These are phyloP conservation scores for Nixonia krombeini DNA, from an alignment of 1,140 invertebrate species.

Conservation along the genomic window DNA sequence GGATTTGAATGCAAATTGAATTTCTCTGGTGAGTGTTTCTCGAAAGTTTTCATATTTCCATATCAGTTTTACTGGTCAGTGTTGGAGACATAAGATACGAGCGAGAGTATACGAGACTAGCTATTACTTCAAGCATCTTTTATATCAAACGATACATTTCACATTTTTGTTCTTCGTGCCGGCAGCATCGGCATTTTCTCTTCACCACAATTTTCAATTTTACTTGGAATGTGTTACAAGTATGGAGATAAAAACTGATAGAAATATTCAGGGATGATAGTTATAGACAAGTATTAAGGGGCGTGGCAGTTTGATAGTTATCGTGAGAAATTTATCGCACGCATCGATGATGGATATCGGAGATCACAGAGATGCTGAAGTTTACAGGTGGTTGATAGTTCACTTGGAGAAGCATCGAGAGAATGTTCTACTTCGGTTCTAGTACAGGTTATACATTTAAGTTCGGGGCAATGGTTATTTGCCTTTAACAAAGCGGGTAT, in stretches of 20 bases:
- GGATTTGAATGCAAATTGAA: conserved; percentile 17
- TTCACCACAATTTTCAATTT: no score
- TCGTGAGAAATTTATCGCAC: neutral
- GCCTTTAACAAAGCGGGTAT: conserved; percentile 49
- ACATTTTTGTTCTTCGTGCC: neutral
- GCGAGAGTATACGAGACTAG: neutral
- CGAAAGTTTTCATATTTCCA: conserved; percentile 2
- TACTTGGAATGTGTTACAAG: no score
- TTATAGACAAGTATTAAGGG: no score
- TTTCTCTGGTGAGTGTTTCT: neutral
- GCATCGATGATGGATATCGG: neutral
- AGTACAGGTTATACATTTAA: conserved; percentile 8
- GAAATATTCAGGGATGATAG: no score
- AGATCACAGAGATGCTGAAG: conserved; percentile 13
- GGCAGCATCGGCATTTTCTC: no score
- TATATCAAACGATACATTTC: no score
- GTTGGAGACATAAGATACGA: neutral
- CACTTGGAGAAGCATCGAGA: conserved; percentile 20
- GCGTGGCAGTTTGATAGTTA: no score
- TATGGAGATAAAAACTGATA: no score
- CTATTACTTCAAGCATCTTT: neutral
- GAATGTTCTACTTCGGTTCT: neutral
- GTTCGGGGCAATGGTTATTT: conserved; percentile 23
- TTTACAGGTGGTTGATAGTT: conserved; percentile 45
- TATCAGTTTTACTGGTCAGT: neutral